A percentile compares a stretch with the other conserved stretches of the same genome.
phyloP scores from a whole-genome alignment of 2,113 vertebrate species.

The Ifrita kowaldi region DNA sequence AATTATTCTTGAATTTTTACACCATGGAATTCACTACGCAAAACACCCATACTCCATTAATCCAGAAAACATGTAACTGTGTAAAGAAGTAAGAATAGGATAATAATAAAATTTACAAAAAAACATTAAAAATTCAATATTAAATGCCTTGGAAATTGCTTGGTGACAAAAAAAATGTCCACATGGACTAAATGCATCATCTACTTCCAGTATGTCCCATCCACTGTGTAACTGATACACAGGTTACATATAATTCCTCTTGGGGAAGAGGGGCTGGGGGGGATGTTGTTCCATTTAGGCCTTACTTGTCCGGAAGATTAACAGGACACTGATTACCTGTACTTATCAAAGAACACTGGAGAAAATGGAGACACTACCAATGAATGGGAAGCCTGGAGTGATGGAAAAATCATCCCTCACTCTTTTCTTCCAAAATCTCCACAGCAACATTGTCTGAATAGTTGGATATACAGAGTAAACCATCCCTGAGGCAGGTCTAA shows the following conservation, averaged over 20 bases:
- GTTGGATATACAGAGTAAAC: neutral
- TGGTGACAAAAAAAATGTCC: fast-evolving
- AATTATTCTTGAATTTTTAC: neutral
- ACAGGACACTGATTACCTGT: neutral
- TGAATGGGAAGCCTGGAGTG: neutral
- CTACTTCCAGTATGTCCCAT: neutral
- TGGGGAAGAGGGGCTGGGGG: fast-evolving
- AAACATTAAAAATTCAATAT: neutral
- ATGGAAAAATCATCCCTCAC: neutral
- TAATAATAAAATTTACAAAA: neutral
- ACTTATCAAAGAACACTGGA: neutral
- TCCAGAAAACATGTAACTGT: neutral
- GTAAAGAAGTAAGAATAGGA: neutral
- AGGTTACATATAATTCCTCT: neutral
- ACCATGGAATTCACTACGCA: neutral
- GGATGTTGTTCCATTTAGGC: neutral
- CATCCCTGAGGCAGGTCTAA: neutral
- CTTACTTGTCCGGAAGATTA: neutral
- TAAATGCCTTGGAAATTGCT: neutral
- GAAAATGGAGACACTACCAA: neutral
- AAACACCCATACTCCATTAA: neutral
- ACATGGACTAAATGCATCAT: neutral
- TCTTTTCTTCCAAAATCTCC: neutral
- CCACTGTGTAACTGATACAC: neutral
- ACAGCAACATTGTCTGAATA: neutral